These are phyloP conservation scores for Nematolebias whitei DNA, from an alignment of 2,113 vertebrate species.

Conservation along the genomic window DNA sequence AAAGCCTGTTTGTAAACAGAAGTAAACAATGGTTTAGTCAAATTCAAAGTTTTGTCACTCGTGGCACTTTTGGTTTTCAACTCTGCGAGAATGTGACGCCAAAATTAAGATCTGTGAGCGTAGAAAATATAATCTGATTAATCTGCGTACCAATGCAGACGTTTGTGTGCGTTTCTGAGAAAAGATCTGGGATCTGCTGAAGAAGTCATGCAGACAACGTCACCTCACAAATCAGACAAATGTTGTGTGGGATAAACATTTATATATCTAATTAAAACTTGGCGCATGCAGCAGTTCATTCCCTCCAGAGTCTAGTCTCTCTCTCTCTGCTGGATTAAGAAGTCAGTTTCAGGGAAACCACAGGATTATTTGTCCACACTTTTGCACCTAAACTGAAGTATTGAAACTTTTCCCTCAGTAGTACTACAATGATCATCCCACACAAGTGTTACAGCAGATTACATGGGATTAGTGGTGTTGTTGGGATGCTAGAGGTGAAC, in stretches of 20 bases:
- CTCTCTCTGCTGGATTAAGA: slow-evolving; percentile 1
- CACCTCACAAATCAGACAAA: slow-evolving; percentile 31
- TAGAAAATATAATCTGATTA: too few species aligned
- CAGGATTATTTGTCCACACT: neutral
- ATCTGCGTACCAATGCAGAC: too few species aligned
- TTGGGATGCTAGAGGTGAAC: neutral
- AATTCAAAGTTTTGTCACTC: too few species aligned
- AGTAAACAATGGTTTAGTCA: too few species aligned
- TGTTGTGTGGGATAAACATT: slow-evolving; percentile 36
- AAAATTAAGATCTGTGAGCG: too few species aligned
- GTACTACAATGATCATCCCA: neutral
- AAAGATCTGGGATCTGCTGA: slow-evolving; percentile 47
- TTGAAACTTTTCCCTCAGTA: neutral
- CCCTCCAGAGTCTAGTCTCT: neutral
- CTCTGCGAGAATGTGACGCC: too few species aligned
- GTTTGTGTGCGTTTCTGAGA: slow-evolving; percentile 16
- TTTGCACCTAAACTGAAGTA: neutral
- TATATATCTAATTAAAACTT: slow-evolving; percentile 17
- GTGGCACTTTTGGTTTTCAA: too few species aligned
- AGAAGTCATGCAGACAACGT: slow-evolving; percentile 7
- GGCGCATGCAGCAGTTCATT: neutral
- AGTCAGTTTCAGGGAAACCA: neutral
- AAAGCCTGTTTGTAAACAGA: too few species aligned
- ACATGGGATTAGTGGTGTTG: neutral
- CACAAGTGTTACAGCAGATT: slow-evolving; percentile 6